Evolutionary conservation across 2,113 vertebrate species (phyloP).

Genomic region (Plecotus auritus): DNA sequence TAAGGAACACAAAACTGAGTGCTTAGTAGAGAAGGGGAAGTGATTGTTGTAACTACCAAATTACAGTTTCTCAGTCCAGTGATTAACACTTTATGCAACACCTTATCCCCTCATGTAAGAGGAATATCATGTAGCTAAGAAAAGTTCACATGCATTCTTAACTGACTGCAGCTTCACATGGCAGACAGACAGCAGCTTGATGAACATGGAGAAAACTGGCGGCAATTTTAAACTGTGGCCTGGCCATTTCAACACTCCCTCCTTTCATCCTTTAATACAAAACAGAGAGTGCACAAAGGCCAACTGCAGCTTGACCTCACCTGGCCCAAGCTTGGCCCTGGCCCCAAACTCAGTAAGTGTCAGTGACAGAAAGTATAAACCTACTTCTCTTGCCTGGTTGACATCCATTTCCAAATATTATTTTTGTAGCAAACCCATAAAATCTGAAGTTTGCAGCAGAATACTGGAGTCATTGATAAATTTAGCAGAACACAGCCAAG

Average conservation of each 20-base stretch:
- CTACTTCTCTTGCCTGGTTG: slow-evolving; percentile 2
- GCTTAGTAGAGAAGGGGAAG: not conserved
- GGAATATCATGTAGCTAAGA: not conserved
- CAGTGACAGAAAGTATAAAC: slow-evolving; percentile 23
- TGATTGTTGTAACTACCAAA: not conserved
- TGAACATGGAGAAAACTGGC: not conserved
- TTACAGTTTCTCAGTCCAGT: not conserved
- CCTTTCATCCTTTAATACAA: not conserved
- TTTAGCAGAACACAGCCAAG: not conserved
- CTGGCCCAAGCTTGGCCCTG: not conserved
- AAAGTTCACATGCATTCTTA: not conserved
- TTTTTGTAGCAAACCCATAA: slow-evolving; percentile 32
- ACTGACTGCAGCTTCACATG: not conserved
- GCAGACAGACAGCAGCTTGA: not conserved
- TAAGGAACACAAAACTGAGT: not conserved
- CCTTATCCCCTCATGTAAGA: not conserved
- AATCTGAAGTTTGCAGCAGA: not conserved
- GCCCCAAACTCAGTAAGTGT: not conserved
- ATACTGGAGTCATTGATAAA: slow-evolving; percentile 14
- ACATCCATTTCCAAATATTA: slow-evolving; percentile 17
- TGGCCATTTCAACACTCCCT: not conserved
- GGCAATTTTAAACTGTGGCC: not conserved
- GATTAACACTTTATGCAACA: not conserved
- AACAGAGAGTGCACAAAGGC: not conserved
- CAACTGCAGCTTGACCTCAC: not conserved